These are phyloP conservation scores for Bombus difficillimus DNA, from an alignment of 1,140 invertebrate genomes.

Conservation along the genomic window DNA sequence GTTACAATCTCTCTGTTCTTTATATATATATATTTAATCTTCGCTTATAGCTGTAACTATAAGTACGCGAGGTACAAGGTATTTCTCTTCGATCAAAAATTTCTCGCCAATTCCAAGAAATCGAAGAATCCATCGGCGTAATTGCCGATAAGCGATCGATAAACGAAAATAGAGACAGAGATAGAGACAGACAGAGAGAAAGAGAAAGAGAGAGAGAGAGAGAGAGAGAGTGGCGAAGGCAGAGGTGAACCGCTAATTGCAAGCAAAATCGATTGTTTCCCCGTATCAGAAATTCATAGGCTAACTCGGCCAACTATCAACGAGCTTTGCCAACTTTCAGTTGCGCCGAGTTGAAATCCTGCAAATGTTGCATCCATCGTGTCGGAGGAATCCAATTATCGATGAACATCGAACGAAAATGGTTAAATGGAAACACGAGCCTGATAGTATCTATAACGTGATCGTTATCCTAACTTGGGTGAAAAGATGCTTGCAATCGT, in stretches of 20 bases:
- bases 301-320: constrained; percentile 23
- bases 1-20: too few species aligned
- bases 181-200: accelerated
- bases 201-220: not conserved
- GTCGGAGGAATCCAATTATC: constrained; percentile 4
- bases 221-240: not conserved
- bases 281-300: constrained; percentile 30
- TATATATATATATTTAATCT: too few species aligned
- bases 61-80: too few species aligned
- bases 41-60: too few species aligned
- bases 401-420: constrained; percentile 5
- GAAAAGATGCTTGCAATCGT: not conserved
- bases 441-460: not conserved
- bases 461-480: not conserved
- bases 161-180: not conserved
- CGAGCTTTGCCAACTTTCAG: constrained; percentile 11
- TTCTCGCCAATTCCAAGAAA: too few species aligned
- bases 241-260: constrained; percentile 17
- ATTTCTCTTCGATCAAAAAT: too few species aligned
- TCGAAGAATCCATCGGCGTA: not conserved
- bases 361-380: constrained; percentile 5
- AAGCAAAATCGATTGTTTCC: constrained; percentile 17
- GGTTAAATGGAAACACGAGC: not conserved
- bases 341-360: constrained; percentile 18
- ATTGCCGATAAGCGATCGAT: not conserved